These are phyloP conservation scores for Ochlodes sylvanus DNA, from an alignment of 2,888 invertebrate genomes.

Conservation along the genomic window DNA sequence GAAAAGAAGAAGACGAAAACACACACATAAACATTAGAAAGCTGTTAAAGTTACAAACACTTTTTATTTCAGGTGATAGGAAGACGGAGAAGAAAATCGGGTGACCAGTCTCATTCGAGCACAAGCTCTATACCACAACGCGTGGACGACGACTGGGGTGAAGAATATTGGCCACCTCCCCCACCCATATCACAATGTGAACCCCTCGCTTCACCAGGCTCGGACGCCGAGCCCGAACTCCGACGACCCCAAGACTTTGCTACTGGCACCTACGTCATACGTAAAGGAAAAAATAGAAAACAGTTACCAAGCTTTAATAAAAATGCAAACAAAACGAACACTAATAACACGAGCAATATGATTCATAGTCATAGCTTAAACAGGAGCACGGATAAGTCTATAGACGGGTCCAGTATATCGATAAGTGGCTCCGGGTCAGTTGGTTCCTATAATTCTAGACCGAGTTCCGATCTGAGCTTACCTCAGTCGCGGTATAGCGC, in stretches of 20 bases:
- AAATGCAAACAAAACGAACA: conserved; percentile 77
- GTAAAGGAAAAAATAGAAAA: conserved; percentile 89
- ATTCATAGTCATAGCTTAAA: conserved; percentile 78
- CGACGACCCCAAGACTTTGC: conserved; percentile 68
- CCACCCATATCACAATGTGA: conserved; percentile 87
- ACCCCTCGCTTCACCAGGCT: conserved; percentile 88
- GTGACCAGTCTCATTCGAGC: conserved; percentile 86
- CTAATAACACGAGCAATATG: conserved; percentile 64
- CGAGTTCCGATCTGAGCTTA: conserved; percentile 87
- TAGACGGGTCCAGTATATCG: conserved; percentile 80
- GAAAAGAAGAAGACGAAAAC: too few relatives aligned
- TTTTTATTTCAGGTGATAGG: conserved; percentile 80
- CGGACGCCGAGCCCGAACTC: conserved; percentile 81
- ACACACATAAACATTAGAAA: too few relatives aligned
- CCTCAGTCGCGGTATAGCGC: conserved; percentile 85
- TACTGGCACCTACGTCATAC: conserved; percentile 92
- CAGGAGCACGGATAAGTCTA: conserved; percentile 77
- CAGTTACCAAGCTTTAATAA: conserved; percentile 86
- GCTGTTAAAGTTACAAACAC: not conserved
- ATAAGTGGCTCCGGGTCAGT: conserved; percentile 82
- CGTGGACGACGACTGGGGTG: conserved; percentile 86
- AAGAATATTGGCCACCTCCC: conserved; percentile 90
- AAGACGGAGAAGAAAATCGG: conserved; percentile 83
- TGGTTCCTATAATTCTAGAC: conserved; percentile 86
- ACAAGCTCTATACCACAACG: conserved; percentile 90